phyloP scores from a whole-genome alignment of 2,797 vertebrate species.

The Sebastes minor region DNA sequence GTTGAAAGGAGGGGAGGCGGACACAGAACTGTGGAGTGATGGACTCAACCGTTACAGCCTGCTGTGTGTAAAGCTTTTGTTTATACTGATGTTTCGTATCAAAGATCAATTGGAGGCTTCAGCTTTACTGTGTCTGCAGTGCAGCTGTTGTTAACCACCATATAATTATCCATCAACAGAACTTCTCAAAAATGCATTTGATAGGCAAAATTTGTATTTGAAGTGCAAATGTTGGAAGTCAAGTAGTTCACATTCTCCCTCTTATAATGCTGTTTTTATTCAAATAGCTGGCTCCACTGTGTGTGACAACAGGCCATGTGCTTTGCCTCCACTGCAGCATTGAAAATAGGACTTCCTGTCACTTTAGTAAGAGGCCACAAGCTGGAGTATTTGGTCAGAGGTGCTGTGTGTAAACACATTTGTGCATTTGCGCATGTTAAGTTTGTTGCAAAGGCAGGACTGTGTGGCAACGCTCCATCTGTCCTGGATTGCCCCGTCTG shows the following conservation, averaged over 20 bases:
- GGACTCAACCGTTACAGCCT: constrained; percentile 46
- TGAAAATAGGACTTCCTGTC: constrained; percentile 43
- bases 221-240: background rate
- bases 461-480: constrained; percentile 63
- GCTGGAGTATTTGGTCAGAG: constrained; percentile 25
- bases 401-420: constrained; percentile 26
- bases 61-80: constrained; percentile 59
- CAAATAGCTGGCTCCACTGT: constrained; percentile 9
- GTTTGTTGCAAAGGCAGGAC: constrained; percentile 22
- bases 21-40: constrained; percentile 47
- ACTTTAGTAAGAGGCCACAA: constrained; percentile 35
- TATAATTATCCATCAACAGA: constrained; percentile 9
- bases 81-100: constrained; percentile 42
- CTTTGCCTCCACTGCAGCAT: constrained; percentile 24
- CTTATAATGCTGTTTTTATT: constrained; percentile 23
- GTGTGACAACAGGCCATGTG: constrained; percentile 47
- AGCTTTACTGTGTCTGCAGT: background rate
- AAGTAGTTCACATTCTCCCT: background rate
- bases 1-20: constrained; percentile 20
- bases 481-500: constrained; percentile 51
- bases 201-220: background rate
- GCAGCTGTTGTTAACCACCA: background rate
- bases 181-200: background rate
- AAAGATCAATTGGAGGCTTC: constrained; percentile 33
- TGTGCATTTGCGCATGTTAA: constrained; percentile 32